Evolutionary conservation across 1,140 invertebrate species (phyloP), one percentile per base, ranked within the genome.

Genomic region (Atta texana): DNA sequence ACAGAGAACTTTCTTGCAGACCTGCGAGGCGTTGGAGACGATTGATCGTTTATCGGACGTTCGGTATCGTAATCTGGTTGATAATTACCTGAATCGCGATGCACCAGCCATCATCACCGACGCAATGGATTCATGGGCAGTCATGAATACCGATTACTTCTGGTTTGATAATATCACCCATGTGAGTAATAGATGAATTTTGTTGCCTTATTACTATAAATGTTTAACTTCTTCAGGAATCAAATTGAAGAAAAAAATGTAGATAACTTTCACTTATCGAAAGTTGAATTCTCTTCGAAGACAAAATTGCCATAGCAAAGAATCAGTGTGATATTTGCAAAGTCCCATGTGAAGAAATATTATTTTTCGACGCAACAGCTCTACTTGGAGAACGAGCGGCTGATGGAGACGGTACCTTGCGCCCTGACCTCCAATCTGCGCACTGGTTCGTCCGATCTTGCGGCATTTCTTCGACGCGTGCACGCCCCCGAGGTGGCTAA

Each of bases 91-190:
- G 0, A 96, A 96, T 59, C 94, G 96, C 39, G 97, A 97, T 72
- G 96, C 96, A 10, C 97, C 97, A 3, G 96, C 97, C 1, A 97
- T 98, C 57, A 96, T 98, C 8, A 96, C 96, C 0, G 97, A 98
- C 91, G 97, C 97, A 0, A 97, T 97, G 95, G 95, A 96, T 49
- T 96, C 96, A 59, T 98, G 97, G 97, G 94, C 95, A 0, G 95
- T 96, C 2, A 96, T 96, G 92, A 96, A 96, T 59, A 96, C 93
- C n/a, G 95, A 96, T 55, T 96, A 96, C 84, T 97, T 97, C 51
- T 97, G 97, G 95, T 96, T 97, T 51, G 96, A 97, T 66, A 96
- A 96, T 64, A 96, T 97, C n/a, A 96, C 96, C 39, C 95, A 97
- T 90, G 96, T 97, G 92, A 93, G 91, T 93, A 87, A 4, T 63